These are phyloP conservation scores for Terebella lapidaria DNA, from an alignment of 2,888 invertebrate genomes.

Conservation along the genomic window DNA sequence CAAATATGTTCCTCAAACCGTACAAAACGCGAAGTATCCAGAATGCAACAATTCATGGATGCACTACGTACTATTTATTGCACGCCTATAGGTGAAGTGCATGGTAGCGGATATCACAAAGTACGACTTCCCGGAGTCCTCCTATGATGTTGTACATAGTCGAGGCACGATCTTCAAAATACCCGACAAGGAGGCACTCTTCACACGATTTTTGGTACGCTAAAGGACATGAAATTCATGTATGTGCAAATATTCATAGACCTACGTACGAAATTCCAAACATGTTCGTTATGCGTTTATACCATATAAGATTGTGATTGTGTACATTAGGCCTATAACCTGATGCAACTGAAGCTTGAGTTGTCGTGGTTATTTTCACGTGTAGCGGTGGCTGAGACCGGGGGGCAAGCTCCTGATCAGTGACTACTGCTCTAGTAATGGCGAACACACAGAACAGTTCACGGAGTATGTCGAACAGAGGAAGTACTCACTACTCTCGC, in stretches of 20 bases:
- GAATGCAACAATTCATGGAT: not conserved
- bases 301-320: too few relatives aligned
- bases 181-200: constrained; percentile 55
- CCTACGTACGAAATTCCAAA: not conserved
- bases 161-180: constrained; percentile 60
- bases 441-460: constrained; percentile 54
- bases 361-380: constrained; percentile 10
- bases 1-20: too few relatives aligned
- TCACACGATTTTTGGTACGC: constrained; percentile 55
- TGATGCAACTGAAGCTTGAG: too few relatives aligned
- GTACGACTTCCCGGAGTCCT: constrained; percentile 52
- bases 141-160: constrained; percentile 59
- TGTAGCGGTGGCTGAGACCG: constrained; percentile 57
- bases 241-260: not conserved
- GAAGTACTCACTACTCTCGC: constrained; percentile 56
- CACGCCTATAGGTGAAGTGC: constrained; percentile 54
- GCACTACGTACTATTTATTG: not conserved
- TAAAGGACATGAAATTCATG: not conserved
- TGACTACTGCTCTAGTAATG: constrained; percentile 59
- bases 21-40: not conserved
- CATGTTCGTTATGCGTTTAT: too few relatives aligned
- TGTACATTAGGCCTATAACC: too few relatives aligned
- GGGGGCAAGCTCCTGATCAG: constrained; percentile 58
- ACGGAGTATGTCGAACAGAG: constrained; percentile 56
- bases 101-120: constrained; percentile 58